Evolutionary conservation across 2,113 vertebrate genomes (phyloP).

Genomic region (Potamarius usumacintae): DNA sequence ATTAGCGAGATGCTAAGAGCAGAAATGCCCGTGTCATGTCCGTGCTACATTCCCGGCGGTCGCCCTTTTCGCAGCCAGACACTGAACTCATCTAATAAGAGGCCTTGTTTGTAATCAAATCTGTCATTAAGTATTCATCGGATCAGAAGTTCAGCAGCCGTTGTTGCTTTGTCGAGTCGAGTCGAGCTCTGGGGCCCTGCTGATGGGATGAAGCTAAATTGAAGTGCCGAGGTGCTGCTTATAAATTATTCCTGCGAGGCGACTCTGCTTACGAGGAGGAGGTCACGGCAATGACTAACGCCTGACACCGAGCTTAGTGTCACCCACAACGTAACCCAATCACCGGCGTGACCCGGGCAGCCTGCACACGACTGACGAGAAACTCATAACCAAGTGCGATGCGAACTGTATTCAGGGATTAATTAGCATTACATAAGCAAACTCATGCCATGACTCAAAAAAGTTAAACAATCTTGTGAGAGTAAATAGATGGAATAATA

Average conservation of each 20-base stretch:
- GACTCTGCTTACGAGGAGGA: constrained; percentile 80
- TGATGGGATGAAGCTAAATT: constrained; percentile 75
- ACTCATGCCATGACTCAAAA: neutral
- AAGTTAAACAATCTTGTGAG: neutral
- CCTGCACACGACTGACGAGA: constrained; percentile 22
- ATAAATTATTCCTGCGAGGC: constrained; percentile 83
- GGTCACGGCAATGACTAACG: constrained; percentile 71
- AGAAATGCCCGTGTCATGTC: constrained; percentile 46
- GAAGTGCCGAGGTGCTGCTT: constrained; percentile 71
- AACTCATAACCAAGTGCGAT: constrained; percentile 6
- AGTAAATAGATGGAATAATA: neutral
- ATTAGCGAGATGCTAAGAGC: constrained; percentile 40
- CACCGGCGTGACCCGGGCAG: constrained; percentile 32
- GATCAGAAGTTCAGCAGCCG: constrained; percentile 83
- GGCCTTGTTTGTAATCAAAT: constrained; percentile 82
- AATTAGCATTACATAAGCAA: neutral
- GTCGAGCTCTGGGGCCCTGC: constrained; percentile 67
- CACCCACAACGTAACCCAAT: constrained; percentile 51
- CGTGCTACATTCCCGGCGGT: constrained; percentile 64
- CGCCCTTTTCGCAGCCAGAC: constrained; percentile 72
- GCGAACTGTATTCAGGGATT: neutral
- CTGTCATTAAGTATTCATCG: constrained; percentile 88
- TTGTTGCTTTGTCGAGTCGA: constrained; percentile 81
- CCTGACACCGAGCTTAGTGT: constrained; percentile 38
- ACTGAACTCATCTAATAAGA: constrained; percentile 76